Conservation (phyloP, 2,888 invertebrate genomes). For the Rotaria macrura region DNA sequence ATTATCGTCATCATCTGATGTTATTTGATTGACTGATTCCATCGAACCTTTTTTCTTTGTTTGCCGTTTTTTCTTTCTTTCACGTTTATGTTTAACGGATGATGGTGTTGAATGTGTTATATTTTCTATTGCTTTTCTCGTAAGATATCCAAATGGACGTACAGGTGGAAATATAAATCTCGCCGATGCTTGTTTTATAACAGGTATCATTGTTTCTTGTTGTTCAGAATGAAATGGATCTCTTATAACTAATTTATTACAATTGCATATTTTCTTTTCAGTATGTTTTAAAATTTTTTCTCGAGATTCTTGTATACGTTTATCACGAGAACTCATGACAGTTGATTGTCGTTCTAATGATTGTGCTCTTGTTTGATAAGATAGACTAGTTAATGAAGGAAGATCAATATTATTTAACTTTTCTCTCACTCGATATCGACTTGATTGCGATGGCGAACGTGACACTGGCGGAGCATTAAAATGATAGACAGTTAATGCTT, state of each 20-base stretch:
- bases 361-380: neutral
- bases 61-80: neutral
- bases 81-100: neutral
- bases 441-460: neutral
- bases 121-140: neutral
- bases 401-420: neutral
- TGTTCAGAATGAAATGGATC: neutral
- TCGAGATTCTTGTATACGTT: neutral
- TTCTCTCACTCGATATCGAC: neutral
- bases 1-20: too few species aligned
- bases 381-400: neutral
- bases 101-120: neutral
- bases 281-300: neutral
- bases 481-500: neutral
- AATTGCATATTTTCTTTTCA: neutral
- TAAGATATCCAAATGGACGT: neutral
- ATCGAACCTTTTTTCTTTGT: neutral
- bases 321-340: neutral
- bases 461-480: neutral
- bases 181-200: neutral
- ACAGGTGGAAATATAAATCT: conserved; percentile 6
- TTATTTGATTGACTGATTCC: neutral
- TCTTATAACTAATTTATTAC: neutral
- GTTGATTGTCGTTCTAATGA: neutral
- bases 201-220: neutral